Base-by-base conservation (phyloP, 2,113 vertebrate species). In the Dasyprocta punctata region DNA sequence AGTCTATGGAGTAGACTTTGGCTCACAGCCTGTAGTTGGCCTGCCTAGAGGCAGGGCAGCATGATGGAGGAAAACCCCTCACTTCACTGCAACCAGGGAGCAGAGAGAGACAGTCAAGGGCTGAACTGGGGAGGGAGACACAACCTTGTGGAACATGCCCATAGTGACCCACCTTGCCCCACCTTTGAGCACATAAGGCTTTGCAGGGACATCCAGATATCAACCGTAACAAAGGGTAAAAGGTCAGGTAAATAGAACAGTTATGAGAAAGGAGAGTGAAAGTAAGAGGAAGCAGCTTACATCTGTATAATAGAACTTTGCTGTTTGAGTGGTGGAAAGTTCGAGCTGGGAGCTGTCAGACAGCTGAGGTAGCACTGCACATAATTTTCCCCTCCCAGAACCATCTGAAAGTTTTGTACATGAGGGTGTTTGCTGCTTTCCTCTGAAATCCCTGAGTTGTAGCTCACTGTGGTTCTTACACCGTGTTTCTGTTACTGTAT, bases 381-480 rank as follows among this genome's bases (percentile, higher is more conserved):
- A 28, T 1, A 19, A 7, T 36, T 9, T 16, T 4, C 1, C 8
- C 60, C 52, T 36, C 38, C 30, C 11, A n/a, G 14, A 78, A 49
- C 2, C 63, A 41, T 81, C 63, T 75, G 87, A 88, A 85, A 77
- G 19, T 16, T 84, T 54, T 49, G 8, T 14, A 38, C 5, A 41
- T 16, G 12, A 63, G 67, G 30, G 36, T 49, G 16, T 24, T 95
- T 95, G 61, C 54, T 85, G 14, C 36, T 49, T 81, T 56, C 0
- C 33, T 54, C 33, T 47, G 47, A 49, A 77, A 93, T 84, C 78
- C 49, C 56, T 84, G 24, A 16, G 56, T 97, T 92, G 86, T 87
- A 92, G 71, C 16, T 44, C 16, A 54, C 9, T 86, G 52, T 86
- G 24, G 22, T 13, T 85, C 56, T 47, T 63, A 75, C 9, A 97